Evolutionary conservation across 1,140 invertebrate species (phyloP).

Genomic region (Wiebesia pumilae): DNA sequence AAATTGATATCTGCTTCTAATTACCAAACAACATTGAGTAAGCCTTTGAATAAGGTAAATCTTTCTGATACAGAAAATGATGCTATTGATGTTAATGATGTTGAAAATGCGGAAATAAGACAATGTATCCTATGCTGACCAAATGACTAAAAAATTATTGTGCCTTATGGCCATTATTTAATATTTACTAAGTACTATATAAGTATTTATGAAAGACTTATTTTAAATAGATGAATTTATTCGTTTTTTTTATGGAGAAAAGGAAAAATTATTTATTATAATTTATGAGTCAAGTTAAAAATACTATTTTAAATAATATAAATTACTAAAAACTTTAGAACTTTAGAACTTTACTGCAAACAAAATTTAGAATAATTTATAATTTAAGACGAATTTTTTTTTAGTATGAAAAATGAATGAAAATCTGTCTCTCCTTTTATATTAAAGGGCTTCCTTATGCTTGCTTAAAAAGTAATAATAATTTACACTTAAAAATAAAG

Average conservation of each 20-base stretch:
- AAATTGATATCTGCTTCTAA: constrained; percentile 71
- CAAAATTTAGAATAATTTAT: background rate
- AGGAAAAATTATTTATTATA: constrained; percentile 19
- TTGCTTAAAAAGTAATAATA: constrained; percentile 14
- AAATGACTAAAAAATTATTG: constrained; percentile 39
- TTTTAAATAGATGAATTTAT: constrained; percentile 24
- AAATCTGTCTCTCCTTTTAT: background rate
- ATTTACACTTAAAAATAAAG: background rate
- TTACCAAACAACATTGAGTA: constrained; percentile 63
- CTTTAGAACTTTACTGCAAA: background rate
- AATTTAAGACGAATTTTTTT: background rate
- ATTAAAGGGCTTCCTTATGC: constrained; percentile 33
- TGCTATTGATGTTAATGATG: constrained; percentile 60
- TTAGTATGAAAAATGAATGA: background rate
- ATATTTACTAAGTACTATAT: constrained; percentile 34
- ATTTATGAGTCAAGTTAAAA: constrained; percentile 37
- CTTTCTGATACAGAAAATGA: constrained; percentile 56
- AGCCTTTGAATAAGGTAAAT: constrained; percentile 72
- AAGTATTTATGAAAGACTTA: constrained; percentile 10
- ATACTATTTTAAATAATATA: constrained; percentile 9
- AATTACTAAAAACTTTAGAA: background rate
- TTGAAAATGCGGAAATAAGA: constrained; percentile 66
- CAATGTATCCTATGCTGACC: constrained; percentile 62
- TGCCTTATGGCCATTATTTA: constrained; percentile 46
- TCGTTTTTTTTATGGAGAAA: background rate